Base-by-base conservation (phyloP, 2,797 vertebrate species). In the Leptoclinus maculatus region DNA sequence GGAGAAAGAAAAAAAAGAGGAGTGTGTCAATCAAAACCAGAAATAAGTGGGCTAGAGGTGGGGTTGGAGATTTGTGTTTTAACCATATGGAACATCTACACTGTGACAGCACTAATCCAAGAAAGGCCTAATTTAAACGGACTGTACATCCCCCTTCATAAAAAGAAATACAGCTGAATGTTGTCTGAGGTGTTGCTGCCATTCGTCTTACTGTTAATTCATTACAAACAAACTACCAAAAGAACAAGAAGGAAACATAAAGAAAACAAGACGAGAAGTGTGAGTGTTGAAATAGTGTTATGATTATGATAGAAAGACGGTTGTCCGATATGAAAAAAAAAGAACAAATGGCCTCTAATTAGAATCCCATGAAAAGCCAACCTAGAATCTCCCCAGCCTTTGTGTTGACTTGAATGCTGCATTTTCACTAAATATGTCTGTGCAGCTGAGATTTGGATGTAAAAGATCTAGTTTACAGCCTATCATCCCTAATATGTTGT, bases 21-120 rank as follows among this genome's bases (percentile, higher is more conserved):
- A 88, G 83, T 68, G 77, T 89, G 92, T 94, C 93, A 94, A 93
- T 94, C 91, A 94, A 91, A 94, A 91, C 76, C 85, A 89, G 91
- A 92, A 93, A 93, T 90, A 93, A 90, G 91, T 93, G 89, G 83
- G 89, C 90, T 91, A 83, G 83, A 87, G 90, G 88, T 91, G 84
- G 82, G 90, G 84, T 85, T 84, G 83, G 82, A 90, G 89, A 90
- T 93, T 90, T 89, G 87, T 90, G 90, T 92, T 92, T 90, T 89
- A 93, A 92, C 89, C 88, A 88, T 92, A 93, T 91, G 89, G 92
- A 94, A 92, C 92, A 93, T 93, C 91, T 85, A 91, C 83, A 85
- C 85, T 76, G 76, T 88, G 89, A 87, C 87, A 87, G 85, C 84
- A 67, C 88, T 91, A 91, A 93, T 94, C 89, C 88, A 90, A 83